Base-by-base conservation (phyloP, 1,140 invertebrate species). In the Contarinia nasturtii region DNA sequence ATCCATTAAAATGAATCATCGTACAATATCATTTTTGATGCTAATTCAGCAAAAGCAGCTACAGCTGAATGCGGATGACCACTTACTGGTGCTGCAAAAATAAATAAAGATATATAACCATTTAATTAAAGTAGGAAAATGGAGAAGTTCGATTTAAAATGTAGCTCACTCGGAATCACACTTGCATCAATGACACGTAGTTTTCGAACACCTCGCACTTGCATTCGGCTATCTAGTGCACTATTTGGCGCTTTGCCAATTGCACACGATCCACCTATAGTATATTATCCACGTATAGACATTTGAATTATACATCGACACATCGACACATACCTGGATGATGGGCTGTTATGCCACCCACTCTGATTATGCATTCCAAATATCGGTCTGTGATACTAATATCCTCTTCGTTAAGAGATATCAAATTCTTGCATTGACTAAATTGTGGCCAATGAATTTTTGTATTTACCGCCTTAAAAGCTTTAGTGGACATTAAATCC, bases 161-260 rank as follows among this genome's bases (percentile, higher is more conserved):
- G 27, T 5, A 27, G 10, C 27, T 27, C 3, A 27, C 27, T 5
- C 27, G 82, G 82, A 33, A 86, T 53, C 10, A 83, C 65, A 54
- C 81, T 84, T 11, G 77, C 76, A 53, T 85, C 82, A 33, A 79
- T 71, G 49, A 85, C 68, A 33, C 81, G 65, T 2, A 86, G 53
- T 33, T 72, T 68, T 2, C 64, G 56, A 0, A 81, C 60, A 0
- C 73, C 70, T 52, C 67, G 68, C 0, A 85, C 76, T 49, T 61
- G 59, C 42, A 36, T 7, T 48, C 22, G 45, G 22, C 15, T 48
- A 51, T 49, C 43, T 48, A 47, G 50, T 48, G 44, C 49, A 38
- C 52, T 33, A 18, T 27, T 27, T 27, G 27, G 27, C 10, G 27
- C 37, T 41, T 46, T 40, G 34, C 18, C 17, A 15, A 51, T 12